Percentiles rank a stretch among this genome's conserved stretches.
These are phyloP conservation scores for Nephotettix cincticeps DNA, from an alignment of 1,140 invertebrate species.

Conservation along the genomic window DNA sequence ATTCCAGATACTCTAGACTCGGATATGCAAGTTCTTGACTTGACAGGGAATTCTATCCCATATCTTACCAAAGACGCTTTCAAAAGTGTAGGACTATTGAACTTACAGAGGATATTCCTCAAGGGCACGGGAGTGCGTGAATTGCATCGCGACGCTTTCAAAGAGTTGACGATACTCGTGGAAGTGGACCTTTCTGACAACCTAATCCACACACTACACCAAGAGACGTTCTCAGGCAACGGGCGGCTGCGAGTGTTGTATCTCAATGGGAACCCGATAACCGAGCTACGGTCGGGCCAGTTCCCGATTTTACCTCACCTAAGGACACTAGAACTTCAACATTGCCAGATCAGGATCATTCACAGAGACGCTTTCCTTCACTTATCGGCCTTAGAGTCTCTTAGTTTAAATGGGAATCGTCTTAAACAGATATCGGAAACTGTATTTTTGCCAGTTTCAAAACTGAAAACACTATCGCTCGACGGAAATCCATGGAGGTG, in stretches of 20 bases:
- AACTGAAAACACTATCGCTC: constrained; percentile 73
- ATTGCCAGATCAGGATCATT: constrained; percentile 70
- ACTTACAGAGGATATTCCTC: constrained; percentile 80
- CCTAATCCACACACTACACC: constrained; percentile 62
- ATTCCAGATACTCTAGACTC: constrained; percentile 72
- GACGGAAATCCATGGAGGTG: constrained; percentile 89
- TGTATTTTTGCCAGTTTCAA: constrained; percentile 62
- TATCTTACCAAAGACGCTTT: constrained; percentile 78
- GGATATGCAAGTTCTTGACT: constrained; percentile 82
- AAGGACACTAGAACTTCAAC: constrained; percentile 68
- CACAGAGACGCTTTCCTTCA: constrained; percentile 69
- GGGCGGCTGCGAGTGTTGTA: constrained; percentile 67
- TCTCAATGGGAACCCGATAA: constrained; percentile 70
- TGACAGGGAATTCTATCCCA: constrained; percentile 76
- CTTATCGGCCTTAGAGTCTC: constrained; percentile 63
- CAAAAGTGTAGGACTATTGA: constrained; percentile 71
- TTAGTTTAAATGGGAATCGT: constrained; percentile 68
- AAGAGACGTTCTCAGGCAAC: constrained; percentile 72
- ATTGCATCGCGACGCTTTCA: constrained; percentile 79
- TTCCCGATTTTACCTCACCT: constrained; percentile 72
- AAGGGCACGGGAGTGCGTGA: constrained; percentile 69
- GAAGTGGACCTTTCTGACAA: constrained; percentile 84
- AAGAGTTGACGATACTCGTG: constrained; percentile 80
- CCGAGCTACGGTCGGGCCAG: constrained; percentile 58
- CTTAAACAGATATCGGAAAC: constrained; percentile 63